Conservation (phyloP, 92 coral and sea anemone species). For the Scolanthus callimorphus region DNA sequence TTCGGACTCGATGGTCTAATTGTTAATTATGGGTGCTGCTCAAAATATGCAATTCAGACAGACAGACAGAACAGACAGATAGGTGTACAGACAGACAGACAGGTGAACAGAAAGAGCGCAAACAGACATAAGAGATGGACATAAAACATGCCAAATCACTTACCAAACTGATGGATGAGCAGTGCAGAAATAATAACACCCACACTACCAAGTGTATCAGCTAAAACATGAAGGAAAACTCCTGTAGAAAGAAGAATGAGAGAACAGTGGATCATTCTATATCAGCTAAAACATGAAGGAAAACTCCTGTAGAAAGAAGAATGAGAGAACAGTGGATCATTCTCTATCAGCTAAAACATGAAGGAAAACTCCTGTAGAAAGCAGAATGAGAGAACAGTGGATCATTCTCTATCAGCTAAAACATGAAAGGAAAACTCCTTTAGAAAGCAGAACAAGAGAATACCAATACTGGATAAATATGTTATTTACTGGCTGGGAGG, state of each 20-base stretch:
- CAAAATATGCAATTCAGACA: too few species aligned
- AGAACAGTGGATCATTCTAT: too few species aligned
- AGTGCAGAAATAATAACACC: conserved; percentile 97
- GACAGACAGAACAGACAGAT: too few species aligned
- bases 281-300: conserved; percentile 95
- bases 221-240: conserved; percentile 91
- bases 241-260: conserved; percentile 52
- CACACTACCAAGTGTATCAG: conserved; percentile 96
- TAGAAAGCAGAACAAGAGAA: conserved; percentile 1
- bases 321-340: too few species aligned
- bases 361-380: conserved; percentile 76
- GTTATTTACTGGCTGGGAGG: too few species aligned
- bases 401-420: conserved; percentile 94
- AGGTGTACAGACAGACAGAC: too few species aligned
- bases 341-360: conserved; percentile 97
- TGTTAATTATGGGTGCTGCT: too few species aligned
- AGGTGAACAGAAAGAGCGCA: too few species aligned
- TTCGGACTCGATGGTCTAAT: too few species aligned
- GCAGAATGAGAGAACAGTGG: too few species aligned
- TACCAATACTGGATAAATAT: too few species aligned
- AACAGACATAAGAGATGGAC: background rate
- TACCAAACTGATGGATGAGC: conserved; percentile 93
- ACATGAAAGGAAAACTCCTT: conserved; percentile 96
- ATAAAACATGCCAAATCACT: too few species aligned
- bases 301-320: conserved; percentile 63